These are phyloP conservation scores for Strigops habroptila DNA, from an alignment of 2,113 vertebrate genomes.

Conservation along the genomic window DNA sequence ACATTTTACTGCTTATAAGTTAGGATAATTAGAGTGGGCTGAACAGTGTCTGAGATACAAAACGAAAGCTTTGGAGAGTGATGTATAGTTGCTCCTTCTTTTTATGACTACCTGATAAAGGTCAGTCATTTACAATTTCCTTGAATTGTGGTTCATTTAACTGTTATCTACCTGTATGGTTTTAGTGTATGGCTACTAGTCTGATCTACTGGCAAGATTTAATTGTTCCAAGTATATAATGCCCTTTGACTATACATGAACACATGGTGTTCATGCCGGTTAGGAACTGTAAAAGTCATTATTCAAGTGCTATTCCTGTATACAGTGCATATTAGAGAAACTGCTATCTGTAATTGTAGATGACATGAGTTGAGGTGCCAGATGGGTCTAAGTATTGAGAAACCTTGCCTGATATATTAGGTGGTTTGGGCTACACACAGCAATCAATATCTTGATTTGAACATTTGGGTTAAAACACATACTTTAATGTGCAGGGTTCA, in stretches of 20 bases:
- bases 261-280: not conserved
- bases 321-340: accelerated
- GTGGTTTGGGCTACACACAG: not conserved
- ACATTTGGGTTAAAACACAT: not conserved
- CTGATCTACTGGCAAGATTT: not conserved
- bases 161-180: not conserved
- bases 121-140: not conserved
- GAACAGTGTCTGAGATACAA: not conserved
- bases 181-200: not conserved
- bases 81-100: not conserved
- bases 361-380: not conserved
- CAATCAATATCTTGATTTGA: not conserved
- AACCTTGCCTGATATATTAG: not conserved
- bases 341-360: accelerated
- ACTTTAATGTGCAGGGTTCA: not conserved
- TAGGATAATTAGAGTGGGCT: not conserved
- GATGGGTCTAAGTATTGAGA: not conserved
- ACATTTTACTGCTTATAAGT: conserved; percentile 10
- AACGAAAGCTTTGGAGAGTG: not conserved
- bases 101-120: not conserved
- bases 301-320: not conserved
- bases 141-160: not conserved
- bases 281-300: not conserved
- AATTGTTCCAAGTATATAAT: not conserved
- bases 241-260: not conserved